These are phyloP conservation scores for Drosophila pseudotakahashii DNA, from an alignment of 2,888 invertebrate genomes.

Conservation along the genomic window DNA sequence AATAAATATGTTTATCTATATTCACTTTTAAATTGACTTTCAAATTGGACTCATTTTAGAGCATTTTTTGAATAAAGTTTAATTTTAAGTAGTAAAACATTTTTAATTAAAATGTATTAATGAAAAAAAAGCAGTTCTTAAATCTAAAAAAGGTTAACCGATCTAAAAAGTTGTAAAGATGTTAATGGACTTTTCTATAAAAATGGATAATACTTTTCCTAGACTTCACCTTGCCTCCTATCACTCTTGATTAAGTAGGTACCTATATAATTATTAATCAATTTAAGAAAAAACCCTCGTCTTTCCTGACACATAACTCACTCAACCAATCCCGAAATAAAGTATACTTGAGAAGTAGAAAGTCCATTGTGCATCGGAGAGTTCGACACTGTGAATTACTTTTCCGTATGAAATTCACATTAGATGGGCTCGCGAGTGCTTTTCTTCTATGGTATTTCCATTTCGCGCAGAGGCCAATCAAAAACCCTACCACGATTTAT, in stretches of 20 bases:
- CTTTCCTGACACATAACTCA: slow-evolving; percentile 5
- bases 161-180: too few species aligned
- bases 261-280: slow-evolving; percentile 2
- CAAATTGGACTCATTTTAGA: too few species aligned
- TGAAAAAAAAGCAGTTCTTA: too few species aligned
- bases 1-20: not conserved
- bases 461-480: slow-evolving; percentile 43
- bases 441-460: slow-evolving; percentile 52
- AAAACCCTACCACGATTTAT: slow-evolving; percentile 63
- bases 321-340: slow-evolving; percentile 15
- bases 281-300: not conserved
- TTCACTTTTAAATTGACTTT: too few species aligned
- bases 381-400: slow-evolving; percentile 40
- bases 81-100: too few species aligned
- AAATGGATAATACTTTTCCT: not conserved
- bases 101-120: too few species aligned
- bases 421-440: slow-evolving; percentile 42
- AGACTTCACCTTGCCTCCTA: too few species aligned
- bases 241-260: not conserved
- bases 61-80: too few species aligned
- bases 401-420: slow-evolving; percentile 57
- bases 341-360: slow-evolving; percentile 20
- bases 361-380: slow-evolving; percentile 22
- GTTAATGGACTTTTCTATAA: too few species aligned
- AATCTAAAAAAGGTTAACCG: too few species aligned